Percentiles rank a stretch among this genome's conserved stretches.
These are phyloP conservation scores for Micrasema longulum DNA, from an alignment of 1,140 invertebrate genomes.

Conservation along the genomic window DNA sequence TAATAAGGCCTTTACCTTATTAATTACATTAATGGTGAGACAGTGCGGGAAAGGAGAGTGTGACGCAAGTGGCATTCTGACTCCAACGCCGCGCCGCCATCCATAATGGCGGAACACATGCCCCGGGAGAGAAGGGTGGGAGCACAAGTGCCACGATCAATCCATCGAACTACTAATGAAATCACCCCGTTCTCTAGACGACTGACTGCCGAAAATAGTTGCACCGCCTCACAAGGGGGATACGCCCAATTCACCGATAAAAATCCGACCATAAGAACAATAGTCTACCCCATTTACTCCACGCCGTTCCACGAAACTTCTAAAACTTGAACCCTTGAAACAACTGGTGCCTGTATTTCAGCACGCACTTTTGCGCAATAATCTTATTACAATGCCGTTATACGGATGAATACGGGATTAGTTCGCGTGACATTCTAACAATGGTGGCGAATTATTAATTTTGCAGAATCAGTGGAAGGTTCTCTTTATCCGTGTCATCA, in stretches of 20 bases:
- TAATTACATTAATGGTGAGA: neutral
- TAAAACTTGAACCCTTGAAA: neutral
- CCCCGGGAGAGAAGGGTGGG: constrained; percentile 3
- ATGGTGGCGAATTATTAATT: neutral
- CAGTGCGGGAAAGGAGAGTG: neutral
- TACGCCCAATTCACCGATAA: too few relatives aligned
- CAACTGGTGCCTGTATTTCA: constrained; percentile 1
- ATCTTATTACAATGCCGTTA: constrained; percentile 20
- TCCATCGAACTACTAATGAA: constrained; percentile 31
- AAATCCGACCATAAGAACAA: too few relatives aligned
- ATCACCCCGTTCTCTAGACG: constrained; percentile 4
- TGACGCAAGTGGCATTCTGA: neutral
- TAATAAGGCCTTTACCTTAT: constrained; percentile 19
- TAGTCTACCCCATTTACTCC: too few relatives aligned
- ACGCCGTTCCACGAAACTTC: too few relatives aligned
- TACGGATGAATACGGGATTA: constrained; percentile 12
- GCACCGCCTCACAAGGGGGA: too few relatives aligned
- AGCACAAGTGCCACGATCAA: constrained; percentile 20
- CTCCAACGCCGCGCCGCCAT: neutral
- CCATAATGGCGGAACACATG: constrained; percentile 20
- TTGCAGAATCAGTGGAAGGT: too few relatives aligned
- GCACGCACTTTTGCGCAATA: constrained; percentile 13
- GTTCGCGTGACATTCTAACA: neutral
- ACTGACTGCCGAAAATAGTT: too few relatives aligned
- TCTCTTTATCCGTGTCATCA: too few relatives aligned